Evolutionary conservation across 2,888 invertebrate species (phyloP).

Genomic region (Bembecia ichneumoniformis): DNA sequence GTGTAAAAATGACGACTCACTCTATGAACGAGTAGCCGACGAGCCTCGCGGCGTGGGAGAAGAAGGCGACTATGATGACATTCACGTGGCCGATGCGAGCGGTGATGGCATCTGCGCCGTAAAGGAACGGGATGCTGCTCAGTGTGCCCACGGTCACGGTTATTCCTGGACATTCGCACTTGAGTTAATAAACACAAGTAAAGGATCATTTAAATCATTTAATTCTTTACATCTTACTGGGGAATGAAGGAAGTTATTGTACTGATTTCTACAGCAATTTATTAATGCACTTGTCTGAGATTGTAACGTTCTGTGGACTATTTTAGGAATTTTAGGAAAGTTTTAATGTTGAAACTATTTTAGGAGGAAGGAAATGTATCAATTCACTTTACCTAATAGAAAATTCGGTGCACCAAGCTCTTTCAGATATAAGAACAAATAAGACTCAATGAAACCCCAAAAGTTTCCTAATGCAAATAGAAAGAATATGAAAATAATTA

Average conservation of each 20-base stretch:
- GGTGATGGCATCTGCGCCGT: constrained; percentile 87
- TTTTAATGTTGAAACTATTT: too few species aligned
- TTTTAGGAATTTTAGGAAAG: too few species aligned
- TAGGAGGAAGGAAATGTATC: too few species aligned
- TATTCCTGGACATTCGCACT: constrained; percentile 69
- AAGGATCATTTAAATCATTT: constrained; percentile 5
- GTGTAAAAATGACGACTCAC: constrained; percentile 62
- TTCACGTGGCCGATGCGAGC: constrained; percentile 86
- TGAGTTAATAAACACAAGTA: constrained; percentile 10
- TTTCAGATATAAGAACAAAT: constrained; percentile 87
- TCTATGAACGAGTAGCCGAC: constrained; percentile 89
- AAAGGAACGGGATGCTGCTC: constrained; percentile 87
- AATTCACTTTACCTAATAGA: constrained; percentile 75
- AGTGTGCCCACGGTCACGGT: constrained; percentile 89
- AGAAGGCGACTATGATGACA: constrained; percentile 87
- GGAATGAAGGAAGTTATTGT: neutral
- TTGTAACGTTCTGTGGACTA: too few species aligned
- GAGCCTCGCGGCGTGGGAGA: constrained; percentile 85
- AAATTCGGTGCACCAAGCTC: constrained; percentile 88
- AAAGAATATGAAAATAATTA: constrained; percentile 85
- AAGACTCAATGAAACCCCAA: constrained; percentile 92
- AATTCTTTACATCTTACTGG: neutral
- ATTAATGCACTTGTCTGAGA: too few species aligned
- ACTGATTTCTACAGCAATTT: neutral
- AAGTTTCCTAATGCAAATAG: constrained; percentile 87